Base-by-base conservation (phyloP, 2,113 vertebrate genomes). In the Heteronetta atricapilla region DNA sequence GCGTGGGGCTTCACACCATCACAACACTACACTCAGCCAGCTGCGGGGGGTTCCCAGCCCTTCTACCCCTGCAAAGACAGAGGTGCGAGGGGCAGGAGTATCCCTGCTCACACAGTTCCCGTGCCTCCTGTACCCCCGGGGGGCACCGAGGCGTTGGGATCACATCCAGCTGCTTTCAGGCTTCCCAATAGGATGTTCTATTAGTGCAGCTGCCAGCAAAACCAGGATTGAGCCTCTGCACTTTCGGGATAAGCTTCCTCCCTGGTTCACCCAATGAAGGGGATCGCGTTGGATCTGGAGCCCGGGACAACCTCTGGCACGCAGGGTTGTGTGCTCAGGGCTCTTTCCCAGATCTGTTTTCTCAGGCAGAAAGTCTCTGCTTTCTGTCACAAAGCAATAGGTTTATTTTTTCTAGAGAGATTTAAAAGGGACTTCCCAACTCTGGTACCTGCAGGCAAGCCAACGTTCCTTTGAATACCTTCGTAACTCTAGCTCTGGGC, bases 351-450 rank as follows among this genome's bases (percentile, higher is more conserved):
- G 52, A 87, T 56, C 58, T 74, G 10, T 93, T 77, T 67, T 60
- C 90, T 89, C 87, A 6, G 3, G 48, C 94, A 93, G 89, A 36
- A 91, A 67, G 82, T 25, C 53, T 73, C 33, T n/a, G 22, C 81
- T 93, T 93, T 88, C 88, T 88, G 92, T 31, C 85, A 70, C 81
- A 92, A 95, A 94, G 95, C 93, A 95, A 95, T 95, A 94, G 86
- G 11, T 78, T n/a, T n/a, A n/a, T 91, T 95, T 46, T 66, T 46
- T 66, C 82, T 64, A 83, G 72, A 76, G 74, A 85, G 53, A 46
- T 81, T 78, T 87, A 16, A 63, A 90, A 64, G 75, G 55, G 77
- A 75, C 31, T 68, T 92, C 68, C 78, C 64, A 80, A 8, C 72
- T 79, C 78, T 53, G 80, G 82, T 60, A 68, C 36, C 77, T 83